Conservation (phyloP, 1,140 invertebrate genomes). For the Phenacoccus solenopsis region DNA sequence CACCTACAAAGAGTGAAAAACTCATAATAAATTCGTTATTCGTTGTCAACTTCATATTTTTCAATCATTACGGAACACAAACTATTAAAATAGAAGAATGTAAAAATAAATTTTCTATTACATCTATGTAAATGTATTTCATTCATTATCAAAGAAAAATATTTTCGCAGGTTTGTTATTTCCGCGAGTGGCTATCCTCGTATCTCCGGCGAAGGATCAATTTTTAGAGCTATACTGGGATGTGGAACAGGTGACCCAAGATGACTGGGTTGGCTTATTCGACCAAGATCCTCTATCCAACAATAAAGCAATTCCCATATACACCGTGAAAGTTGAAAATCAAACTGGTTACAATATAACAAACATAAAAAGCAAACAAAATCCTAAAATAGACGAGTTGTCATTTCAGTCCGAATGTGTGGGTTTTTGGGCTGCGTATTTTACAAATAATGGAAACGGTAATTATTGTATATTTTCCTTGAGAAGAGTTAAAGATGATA, state of each 20-base stretch:
- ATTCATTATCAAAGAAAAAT: too few species aligned
- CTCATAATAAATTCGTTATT: too few species aligned
- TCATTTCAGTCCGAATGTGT: background rate
- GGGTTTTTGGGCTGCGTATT: slow-evolving; percentile 15
- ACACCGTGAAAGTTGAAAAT: background rate
- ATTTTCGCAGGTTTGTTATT: too few species aligned
- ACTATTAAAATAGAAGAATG: too few species aligned
- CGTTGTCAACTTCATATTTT: too few species aligned
- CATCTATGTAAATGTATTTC: too few species aligned
- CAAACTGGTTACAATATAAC: background rate
- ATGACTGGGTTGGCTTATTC: slow-evolving; percentile 13
- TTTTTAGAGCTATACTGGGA: slow-evolving; percentile 8
- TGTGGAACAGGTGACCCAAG: background rate
- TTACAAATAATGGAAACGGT: background rate
- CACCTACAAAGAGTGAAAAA: too few species aligned
- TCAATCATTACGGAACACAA: too few species aligned
- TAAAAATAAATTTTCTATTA: too few species aligned
- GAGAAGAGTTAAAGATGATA: too few species aligned
- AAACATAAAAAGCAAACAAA: background rate
- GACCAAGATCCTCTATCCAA: background rate
- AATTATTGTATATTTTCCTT: too few species aligned
- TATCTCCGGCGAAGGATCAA: background rate
- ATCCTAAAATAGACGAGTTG: background rate
- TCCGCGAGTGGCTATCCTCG: background rate
- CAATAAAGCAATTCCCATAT: background rate